Evolutionary conservation across 2,113 vertebrate species (phyloP).

Genomic region (Sialia sialis): DNA sequence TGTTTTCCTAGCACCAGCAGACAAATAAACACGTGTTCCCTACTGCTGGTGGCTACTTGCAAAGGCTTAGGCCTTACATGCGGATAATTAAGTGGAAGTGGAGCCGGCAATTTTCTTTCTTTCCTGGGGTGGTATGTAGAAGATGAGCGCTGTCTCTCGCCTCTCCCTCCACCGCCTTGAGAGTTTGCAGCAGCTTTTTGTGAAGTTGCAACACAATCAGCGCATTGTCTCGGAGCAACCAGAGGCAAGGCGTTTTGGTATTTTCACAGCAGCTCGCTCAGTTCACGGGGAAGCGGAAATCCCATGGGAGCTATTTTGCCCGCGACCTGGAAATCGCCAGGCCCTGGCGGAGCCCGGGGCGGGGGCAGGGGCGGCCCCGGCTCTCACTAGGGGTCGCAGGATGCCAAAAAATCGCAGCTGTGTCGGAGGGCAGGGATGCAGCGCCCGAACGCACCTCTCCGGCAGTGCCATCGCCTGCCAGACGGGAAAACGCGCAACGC

Average conservation of each 20-base stretch:
- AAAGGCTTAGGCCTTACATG: neutral
- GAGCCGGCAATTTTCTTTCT: neutral
- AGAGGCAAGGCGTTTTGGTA: fast-evolving
- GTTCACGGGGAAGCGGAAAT: neutral
- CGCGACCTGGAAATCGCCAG: neutral
- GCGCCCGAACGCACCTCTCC: neutral
- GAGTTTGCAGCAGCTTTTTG: neutral
- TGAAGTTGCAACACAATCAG: neutral
- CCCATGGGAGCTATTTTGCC: neutral
- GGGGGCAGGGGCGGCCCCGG: neutral
- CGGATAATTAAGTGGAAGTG: neutral
- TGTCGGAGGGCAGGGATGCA: neutral
- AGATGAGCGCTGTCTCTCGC: neutral
- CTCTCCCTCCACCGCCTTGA: neutral
- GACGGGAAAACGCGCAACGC: neutral
- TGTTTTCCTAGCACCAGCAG: neutral
- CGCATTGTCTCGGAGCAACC: neutral
- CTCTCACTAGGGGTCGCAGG: constrained; percentile 76
- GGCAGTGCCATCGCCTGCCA: neutral
- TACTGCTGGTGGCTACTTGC: neutral
- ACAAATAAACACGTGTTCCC: neutral
- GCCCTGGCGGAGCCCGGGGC: neutral
- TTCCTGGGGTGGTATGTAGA: neutral
- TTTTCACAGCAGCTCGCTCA: neutral
- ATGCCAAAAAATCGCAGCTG: constrained; percentile 58